These are phyloP conservation scores for Anguilla marmorata DNA, from an alignment of 2,797 vertebrate species.

Conservation along the genomic window DNA sequence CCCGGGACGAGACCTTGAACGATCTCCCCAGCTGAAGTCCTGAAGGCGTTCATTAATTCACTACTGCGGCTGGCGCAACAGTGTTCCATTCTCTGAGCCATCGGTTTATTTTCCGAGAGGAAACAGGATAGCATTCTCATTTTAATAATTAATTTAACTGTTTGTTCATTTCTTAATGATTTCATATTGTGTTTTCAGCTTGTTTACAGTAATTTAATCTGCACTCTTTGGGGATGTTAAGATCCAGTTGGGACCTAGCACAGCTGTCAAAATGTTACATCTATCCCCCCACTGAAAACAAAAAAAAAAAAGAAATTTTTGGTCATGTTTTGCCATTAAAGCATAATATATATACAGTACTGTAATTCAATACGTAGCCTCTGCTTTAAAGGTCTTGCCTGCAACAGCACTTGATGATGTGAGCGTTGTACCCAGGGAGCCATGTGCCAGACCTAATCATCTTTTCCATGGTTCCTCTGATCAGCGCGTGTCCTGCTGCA, in stretches of 20 bases:
- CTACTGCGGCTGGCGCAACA: conserved; percentile 8
- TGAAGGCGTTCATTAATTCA: conserved; percentile 27
- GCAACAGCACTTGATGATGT: background rate
- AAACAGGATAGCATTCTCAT: background rate
- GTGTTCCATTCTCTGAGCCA: background rate
- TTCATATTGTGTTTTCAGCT: background rate
- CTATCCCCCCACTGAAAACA: background rate
- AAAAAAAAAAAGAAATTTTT: background rate
- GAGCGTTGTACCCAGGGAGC: background rate
- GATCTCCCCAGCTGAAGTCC: conserved; percentile 28
- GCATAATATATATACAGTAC: background rate
- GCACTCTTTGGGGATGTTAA: conserved; percentile 1
- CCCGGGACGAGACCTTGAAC: conserved; percentile 27
- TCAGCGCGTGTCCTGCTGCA: background rate
- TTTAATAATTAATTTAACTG: conserved; percentile 16
- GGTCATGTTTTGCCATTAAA: background rate
- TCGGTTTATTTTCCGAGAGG: conserved; percentile 3
- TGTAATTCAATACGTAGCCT: background rate
- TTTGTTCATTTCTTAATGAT: background rate
- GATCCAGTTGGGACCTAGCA: background rate
- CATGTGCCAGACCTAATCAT: background rate
- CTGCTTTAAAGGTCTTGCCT: background rate
- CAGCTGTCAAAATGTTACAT: background rate
- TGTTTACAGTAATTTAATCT: conserved; percentile 10
- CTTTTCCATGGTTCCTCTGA: background rate